Percentiles rank a stretch among this genome's conserved stretches.
Evolutionary conservation across 2,888 invertebrate genomes (phyloP).

Genomic region (Mesorhabditis spiculigera): DNA sequence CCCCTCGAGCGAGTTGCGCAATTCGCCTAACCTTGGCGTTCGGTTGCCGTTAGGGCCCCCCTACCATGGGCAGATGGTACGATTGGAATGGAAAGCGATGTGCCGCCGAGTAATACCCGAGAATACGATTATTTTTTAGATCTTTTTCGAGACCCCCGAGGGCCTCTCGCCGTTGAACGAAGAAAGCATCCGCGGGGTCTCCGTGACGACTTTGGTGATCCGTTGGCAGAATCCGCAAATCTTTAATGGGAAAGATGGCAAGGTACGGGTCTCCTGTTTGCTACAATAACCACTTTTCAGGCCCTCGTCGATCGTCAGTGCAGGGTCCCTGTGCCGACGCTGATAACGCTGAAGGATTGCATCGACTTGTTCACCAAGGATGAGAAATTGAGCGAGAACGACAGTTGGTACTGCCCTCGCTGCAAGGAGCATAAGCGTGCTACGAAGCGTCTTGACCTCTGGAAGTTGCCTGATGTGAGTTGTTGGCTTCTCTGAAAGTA

Average conservation of each 20-base stretch:
- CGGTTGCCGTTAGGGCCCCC: too few species aligned
- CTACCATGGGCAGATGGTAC: too few species aligned
- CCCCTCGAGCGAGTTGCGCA: too few species aligned
- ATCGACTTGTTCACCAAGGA: constrained; percentile 65
- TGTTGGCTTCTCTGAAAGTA: not conserved
- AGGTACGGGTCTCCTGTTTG: not conserved
- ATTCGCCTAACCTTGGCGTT: too few species aligned
- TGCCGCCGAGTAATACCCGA: not conserved
- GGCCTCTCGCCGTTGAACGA: not conserved
- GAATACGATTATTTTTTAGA: not conserved
- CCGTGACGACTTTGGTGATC: not conserved
- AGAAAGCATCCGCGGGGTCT: not conserved
- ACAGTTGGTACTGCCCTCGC: constrained; percentile 67
- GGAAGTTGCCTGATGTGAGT: constrained; percentile 63
- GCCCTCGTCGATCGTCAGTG: constrained; percentile 36
- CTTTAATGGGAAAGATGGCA: not conserved
- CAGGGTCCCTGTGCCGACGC: constrained; percentile 16
- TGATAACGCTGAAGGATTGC: constrained; percentile 63
- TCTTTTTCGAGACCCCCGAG: not conserved
- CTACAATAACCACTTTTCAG: constrained; percentile 7
- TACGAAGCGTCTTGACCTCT: constrained; percentile 68
- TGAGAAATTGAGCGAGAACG: constrained; percentile 65
- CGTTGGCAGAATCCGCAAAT: not conserved
- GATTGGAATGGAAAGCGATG: too few species aligned
- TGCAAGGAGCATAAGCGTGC: constrained; percentile 67